phyloP scores from a whole-genome alignment of 2,797 vertebrate species.

The Peromyscus aztecus region DNA sequence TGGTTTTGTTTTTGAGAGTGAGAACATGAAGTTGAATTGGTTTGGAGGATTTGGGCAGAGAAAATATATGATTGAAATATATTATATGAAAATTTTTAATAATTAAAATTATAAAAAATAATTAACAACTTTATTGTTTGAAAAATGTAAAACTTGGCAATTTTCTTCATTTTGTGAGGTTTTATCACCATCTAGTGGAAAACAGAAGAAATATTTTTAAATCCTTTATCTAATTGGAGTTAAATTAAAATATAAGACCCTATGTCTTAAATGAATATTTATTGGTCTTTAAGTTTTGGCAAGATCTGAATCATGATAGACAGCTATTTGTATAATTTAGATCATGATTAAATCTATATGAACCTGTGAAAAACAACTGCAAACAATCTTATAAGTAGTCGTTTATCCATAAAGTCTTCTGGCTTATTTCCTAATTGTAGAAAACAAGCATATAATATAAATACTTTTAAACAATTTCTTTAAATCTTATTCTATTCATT shows the following conservation, averaged over 20 bases:
- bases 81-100: background rate
- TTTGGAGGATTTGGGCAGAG: background rate
- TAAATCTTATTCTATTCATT: slow-evolving; percentile 58
- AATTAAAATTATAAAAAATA: background rate
- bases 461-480: slow-evolving; percentile 50
- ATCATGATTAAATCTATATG: slow-evolving; percentile 48
- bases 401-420: slow-evolving; percentile 39
- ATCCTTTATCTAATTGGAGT: slow-evolving; percentile 46
- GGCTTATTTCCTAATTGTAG: slow-evolving; percentile 56
- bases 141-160: background rate
- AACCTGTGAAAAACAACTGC: slow-evolving; percentile 13
- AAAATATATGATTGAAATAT: background rate
- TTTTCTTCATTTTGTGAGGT: background rate
- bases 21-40: background rate
- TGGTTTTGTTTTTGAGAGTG: background rate
- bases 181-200: slow-evolving; percentile 86
- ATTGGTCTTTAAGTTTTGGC: slow-evolving; percentile 11
- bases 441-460: slow-evolving; percentile 5
- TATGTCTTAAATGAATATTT: slow-evolving; percentile 10
- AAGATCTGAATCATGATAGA: slow-evolving; percentile 25
- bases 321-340: slow-evolving; percentile 55
- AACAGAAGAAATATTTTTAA: slow-evolving; percentile 70
- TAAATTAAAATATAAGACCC: slow-evolving; percentile 46
- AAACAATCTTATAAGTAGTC: slow-evolving; percentile 42
- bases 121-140: slow-evolving; percentile 39